Conservation (phyloP, 2,797 vertebrate species). For the Gymnocypris eckloni region DNA sequence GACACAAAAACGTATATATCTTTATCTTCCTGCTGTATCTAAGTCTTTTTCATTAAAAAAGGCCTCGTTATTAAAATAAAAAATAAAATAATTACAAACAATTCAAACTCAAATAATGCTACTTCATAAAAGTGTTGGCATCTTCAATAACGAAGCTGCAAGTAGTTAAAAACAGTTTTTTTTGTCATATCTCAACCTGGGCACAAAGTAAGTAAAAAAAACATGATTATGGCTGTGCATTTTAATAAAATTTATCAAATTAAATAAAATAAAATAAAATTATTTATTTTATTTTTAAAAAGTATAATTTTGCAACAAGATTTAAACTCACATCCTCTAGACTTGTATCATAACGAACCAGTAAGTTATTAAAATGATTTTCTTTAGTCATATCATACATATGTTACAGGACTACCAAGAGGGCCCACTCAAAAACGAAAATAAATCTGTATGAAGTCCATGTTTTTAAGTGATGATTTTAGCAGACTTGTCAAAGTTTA, state of each 20-base stretch:
- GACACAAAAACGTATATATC: too few species aligned
- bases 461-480: constrained; percentile 23
- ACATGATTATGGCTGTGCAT: not conserved
- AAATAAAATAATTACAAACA: too few species aligned
- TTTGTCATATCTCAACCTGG: too few species aligned
- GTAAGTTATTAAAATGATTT: not conserved
- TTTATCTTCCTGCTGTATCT: too few species aligned
- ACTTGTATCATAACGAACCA: not conserved
- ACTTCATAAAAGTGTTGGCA: too few species aligned
- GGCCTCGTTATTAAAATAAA: too few species aligned
- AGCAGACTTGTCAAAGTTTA: constrained; percentile 19
- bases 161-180: too few species aligned
- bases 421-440: not conserved
- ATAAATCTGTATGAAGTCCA: not conserved
- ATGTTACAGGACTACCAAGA: not conserved
- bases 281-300: too few species aligned
- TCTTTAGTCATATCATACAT: not conserved
- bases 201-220: not conserved
- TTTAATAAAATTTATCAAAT: not conserved
- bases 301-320: not conserved
- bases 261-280: not conserved
- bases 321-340: not conserved
- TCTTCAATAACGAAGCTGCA: too few species aligned
- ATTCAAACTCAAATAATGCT: too few species aligned
- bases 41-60: too few species aligned